phyloP scores from a whole-genome alignment of 2,888 invertebrate genomes.

The Shargacucullia verbasci region DNA sequence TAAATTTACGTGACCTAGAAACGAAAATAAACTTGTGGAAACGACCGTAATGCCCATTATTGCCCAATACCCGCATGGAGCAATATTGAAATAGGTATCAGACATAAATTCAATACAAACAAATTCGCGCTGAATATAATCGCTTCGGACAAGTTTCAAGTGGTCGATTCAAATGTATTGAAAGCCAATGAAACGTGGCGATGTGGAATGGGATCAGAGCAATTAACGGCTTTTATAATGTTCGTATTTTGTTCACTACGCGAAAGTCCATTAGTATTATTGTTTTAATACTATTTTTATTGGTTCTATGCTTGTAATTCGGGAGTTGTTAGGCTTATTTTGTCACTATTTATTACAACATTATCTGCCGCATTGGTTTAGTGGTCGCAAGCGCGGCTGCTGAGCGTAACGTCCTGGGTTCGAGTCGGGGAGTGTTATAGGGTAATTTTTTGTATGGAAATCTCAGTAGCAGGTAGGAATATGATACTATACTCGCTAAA shows the following conservation, averaged over 20 bases:
- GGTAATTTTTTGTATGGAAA: too few species aligned
- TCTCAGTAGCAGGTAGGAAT: too few species aligned
- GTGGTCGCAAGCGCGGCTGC: too few species aligned
- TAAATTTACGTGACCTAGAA: constrained; percentile 42
- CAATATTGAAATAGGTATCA: constrained; percentile 32
- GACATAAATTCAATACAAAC: constrained; percentile 36
- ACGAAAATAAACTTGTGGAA: constrained; percentile 25
- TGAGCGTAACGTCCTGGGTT: too few species aligned
- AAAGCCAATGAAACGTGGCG: constrained; percentile 53
- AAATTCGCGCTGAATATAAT: constrained; percentile 45
- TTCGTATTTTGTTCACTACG: constrained; percentile 26
- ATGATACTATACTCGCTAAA: too few species aligned
- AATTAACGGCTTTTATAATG: constrained; percentile 47
- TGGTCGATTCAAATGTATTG: constrained; percentile 56
- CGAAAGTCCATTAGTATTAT: constrained; percentile 14
- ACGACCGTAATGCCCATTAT: constrained; percentile 14
- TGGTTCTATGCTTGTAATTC: constrained; percentile 6
- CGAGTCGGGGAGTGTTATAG: too few species aligned
- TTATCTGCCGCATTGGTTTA: too few species aligned
- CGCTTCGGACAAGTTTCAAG: constrained; percentile 41
- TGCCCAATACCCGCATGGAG: constrained; percentile 11
- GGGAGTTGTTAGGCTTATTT: not conserved
- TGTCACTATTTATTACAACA: not conserved
- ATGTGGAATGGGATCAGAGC: constrained; percentile 44
- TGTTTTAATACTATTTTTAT: constrained; percentile 15